These are phyloP conservation scores for Eupithecia subumbrata DNA, from an alignment of 2,888 invertebrate genomes.

Conservation along the genomic window DNA sequence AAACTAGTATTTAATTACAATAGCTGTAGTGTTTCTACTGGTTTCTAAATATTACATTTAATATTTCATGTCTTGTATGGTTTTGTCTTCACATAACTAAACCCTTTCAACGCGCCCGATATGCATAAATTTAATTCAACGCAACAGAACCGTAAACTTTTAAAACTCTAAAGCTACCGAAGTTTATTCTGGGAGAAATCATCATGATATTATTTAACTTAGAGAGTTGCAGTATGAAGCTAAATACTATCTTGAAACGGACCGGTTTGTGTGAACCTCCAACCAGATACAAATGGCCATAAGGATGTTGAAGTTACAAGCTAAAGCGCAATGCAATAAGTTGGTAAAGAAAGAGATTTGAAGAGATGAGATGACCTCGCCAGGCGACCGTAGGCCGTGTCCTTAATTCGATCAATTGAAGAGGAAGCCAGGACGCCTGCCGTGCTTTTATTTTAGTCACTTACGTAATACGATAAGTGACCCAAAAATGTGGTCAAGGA, in stretches of 20 bases:
- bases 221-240: background rate
- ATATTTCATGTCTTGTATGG: background rate
- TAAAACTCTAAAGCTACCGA: background rate
- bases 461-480: slow-evolving; percentile 26
- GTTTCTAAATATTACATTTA: background rate
- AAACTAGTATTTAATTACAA: slow-evolving; percentile 1
- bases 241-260: background rate
- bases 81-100: background rate
- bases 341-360: background rate
- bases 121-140: background rate
- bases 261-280: background rate
- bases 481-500: slow-evolving; percentile 4
- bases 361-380: slow-evolving; percentile 26
- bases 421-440: slow-evolving; percentile 28
- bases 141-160: background rate
- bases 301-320: background rate
- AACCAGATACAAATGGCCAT: background rate
- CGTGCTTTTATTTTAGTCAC: slow-evolving; percentile 38
- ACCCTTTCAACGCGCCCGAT: background rate
- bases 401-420: slow-evolving; percentile 46
- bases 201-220: background rate
- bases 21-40: background rate
- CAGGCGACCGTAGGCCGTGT: slow-evolving; percentile 36
- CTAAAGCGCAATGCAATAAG: background rate
- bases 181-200: background rate